Conservation (phyloP, 2,797 vertebrate species). For the Simalia tracyae region DNA sequence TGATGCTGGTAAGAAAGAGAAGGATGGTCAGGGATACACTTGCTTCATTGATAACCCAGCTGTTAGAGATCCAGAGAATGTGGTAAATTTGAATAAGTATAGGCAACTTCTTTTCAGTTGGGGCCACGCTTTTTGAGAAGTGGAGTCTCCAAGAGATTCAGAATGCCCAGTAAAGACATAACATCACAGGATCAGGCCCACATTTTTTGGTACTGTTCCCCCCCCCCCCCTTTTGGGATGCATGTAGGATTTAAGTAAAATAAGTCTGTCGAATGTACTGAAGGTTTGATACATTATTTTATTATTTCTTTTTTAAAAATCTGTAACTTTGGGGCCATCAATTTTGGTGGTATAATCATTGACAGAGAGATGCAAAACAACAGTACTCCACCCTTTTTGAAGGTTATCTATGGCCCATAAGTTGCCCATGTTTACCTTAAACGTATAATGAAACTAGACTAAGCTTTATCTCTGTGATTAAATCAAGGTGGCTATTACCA, state of each 20-base stretch:
- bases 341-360: not conserved
- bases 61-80: not conserved
- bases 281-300: not conserved
- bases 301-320: not conserved
- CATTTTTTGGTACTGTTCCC: not conserved
- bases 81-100: not conserved
- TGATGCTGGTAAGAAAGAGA: slow-evolving; percentile 53
- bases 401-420: not conserved
- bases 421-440: not conserved
- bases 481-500: not conserved
- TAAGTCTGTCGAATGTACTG: not conserved
- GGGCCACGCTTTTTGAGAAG: not conserved
- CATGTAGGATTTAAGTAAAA: not conserved
- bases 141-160: not conserved
- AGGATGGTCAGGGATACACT: slow-evolving; percentile 1
- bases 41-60: not conserved
- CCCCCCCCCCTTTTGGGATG: not conserved
- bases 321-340: not conserved
- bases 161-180: not conserved
- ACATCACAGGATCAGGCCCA: not conserved
- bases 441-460: not conserved
- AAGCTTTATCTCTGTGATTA: not conserved
- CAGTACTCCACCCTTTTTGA: not conserved
- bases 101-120: not conserved
- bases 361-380: not conserved